Evolutionary conservation across 2,888 invertebrate species (phyloP).

Genomic region (Dioctria linearis): DNA sequence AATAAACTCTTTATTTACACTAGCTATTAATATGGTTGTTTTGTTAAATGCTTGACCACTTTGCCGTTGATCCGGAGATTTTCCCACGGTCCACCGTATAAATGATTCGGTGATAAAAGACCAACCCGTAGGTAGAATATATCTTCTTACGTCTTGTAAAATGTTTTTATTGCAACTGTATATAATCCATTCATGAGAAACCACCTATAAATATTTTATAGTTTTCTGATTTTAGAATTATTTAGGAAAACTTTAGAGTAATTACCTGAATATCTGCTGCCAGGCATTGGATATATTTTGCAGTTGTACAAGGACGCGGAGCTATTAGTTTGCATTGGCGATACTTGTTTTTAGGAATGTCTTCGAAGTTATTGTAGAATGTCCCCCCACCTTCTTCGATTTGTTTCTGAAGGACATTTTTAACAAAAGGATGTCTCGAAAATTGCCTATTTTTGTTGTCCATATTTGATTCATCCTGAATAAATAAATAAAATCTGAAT

Average conservation of each 20-base stretch:
- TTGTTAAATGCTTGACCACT: constrained; percentile 72
- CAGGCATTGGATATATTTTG: constrained; percentile 82
- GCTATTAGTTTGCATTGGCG: constrained; percentile 76
- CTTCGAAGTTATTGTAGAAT: constrained; percentile 76
- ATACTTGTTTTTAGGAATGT: constrained; percentile 74
- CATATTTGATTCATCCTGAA: constrained; percentile 38
- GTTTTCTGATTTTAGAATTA: constrained; percentile 1
- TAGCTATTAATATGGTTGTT: constrained; percentile 72
- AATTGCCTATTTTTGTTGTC: constrained; percentile 71
- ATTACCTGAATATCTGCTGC: constrained; percentile 75
- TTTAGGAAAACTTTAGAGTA: background rate
- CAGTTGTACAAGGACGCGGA: constrained; percentile 80
- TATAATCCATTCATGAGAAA: constrained; percentile 82
- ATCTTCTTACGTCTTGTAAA: constrained; percentile 71
- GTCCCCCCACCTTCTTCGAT: constrained; percentile 77
- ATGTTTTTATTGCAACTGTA: constrained; percentile 73
- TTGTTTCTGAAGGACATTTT: constrained; percentile 76
- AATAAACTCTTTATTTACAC: constrained; percentile 73
- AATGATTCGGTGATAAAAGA: constrained; percentile 72
- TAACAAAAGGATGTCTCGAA: constrained; percentile 71
- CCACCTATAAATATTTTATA: constrained; percentile 66
- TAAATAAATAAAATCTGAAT: background rate
- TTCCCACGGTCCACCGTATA: constrained; percentile 67
- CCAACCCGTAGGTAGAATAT: constrained; percentile 77
- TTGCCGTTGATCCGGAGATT: constrained; percentile 65